Conservation (phyloP, 2,113 vertebrate species). For the Sylvilagus bachmani region DNA sequence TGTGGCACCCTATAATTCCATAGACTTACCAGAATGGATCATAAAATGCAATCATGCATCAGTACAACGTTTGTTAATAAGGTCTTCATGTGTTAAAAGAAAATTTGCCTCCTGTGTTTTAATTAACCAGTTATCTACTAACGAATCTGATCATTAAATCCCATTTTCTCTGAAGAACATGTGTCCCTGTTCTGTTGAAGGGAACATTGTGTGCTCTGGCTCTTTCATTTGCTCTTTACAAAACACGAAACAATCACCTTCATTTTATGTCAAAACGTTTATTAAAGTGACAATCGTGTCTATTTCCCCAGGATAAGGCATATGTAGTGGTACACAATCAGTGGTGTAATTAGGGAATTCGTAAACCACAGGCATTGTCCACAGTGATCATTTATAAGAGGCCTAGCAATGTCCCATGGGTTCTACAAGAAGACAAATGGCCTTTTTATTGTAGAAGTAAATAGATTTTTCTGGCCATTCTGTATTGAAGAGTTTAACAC, state of each 20-base stretch:
- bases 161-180: constrained; percentile 57
- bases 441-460: constrained; percentile 75
- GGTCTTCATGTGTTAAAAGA: neutral
- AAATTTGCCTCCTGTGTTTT: constrained; percentile 16
- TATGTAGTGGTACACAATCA: constrained; percentile 69
- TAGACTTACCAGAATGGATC: neutral
- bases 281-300: constrained; percentile 50
- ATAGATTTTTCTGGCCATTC: constrained; percentile 75
- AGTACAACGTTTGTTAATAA: constrained; percentile 34
- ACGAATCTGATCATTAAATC: constrained; percentile 78
- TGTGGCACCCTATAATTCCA: neutral
- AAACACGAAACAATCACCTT: constrained; percentile 58
- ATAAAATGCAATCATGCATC: neutral
- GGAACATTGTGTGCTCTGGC: constrained; percentile 62
- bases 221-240: constrained; percentile 73
- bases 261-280: constrained; percentile 64
- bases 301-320: constrained; percentile 51
- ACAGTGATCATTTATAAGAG: neutral
- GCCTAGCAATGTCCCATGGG: constrained; percentile 24
- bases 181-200: neutral
- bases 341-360: constrained; percentile 80
- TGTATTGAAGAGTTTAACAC: constrained; percentile 16
- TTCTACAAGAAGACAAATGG: constrained; percentile 64
- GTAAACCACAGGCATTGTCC: constrained; percentile 76
- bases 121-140: constrained; percentile 66